Percentiles rank a stretch among this genome's conserved stretches.
Evolutionary conservation across 2,797 vertebrate genomes (phyloP).

Genomic region (Dermochelys coriacea): DNA sequence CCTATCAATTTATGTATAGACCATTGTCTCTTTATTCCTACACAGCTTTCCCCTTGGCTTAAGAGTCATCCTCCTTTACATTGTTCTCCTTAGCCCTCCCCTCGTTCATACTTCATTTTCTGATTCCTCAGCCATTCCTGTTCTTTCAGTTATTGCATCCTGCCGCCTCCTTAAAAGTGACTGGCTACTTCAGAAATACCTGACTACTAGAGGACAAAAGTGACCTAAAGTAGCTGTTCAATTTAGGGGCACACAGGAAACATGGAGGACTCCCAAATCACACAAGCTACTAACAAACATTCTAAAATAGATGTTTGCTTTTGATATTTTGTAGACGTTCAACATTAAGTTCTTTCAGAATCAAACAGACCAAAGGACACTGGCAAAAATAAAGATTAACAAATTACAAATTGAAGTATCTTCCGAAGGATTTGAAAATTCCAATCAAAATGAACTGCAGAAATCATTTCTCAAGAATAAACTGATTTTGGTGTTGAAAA

Average conservation of each 20-base stretch:
- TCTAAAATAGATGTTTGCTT: neutral
- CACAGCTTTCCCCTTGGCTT: neutral
- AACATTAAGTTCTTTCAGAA: neutral
- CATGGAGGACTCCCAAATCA: neutral
- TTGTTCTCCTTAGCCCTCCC: neutral
- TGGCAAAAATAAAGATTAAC: neutral
- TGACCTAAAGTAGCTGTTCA: neutral
- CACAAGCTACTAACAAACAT: neutral
- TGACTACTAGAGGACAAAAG: neutral
- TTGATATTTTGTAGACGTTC: neutral
- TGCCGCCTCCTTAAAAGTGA: neutral
- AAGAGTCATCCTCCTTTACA: neutral
- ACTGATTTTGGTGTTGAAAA: neutral
- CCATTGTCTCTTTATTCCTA: neutral
- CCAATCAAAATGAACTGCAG: neutral
- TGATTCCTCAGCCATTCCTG: neutral
- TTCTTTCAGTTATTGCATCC: neutral
- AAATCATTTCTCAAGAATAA: neutral
- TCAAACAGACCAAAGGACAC: neutral
- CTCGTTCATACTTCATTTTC: neutral
- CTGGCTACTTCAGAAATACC: neutral
- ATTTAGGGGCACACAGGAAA: no score
- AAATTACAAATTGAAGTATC: neutral
- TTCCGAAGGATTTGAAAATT: neutral
- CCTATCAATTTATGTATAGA: conserved; percentile 17